Conservation (phyloP, 2,888 invertebrate genomes). For the Colletes collaris region DNA sequence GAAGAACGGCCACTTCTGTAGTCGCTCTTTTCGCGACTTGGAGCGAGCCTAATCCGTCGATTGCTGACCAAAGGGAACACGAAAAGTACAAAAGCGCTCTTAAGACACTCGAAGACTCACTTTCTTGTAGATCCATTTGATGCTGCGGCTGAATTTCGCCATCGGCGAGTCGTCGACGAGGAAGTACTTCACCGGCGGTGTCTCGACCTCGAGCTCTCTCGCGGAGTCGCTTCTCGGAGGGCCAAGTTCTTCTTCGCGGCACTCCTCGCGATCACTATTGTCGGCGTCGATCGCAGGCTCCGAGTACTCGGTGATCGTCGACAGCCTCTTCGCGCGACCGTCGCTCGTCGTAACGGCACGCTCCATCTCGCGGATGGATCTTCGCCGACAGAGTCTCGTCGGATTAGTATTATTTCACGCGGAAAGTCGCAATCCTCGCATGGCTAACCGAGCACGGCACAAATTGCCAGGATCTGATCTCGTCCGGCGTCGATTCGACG, state of each 20-base stretch:
- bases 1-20: no score
- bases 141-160: conserved; percentile 75
- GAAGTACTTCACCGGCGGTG: conserved; percentile 72
- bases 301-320: conserved; percentile 75
- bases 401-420: conserved; percentile 6
- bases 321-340: conserved; percentile 72
- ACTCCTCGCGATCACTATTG: conserved; percentile 37
- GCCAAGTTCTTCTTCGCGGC: no score
- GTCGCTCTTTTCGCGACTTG: no score
- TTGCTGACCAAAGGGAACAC: not conserved
- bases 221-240: not conserved
- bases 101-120: conserved; percentile 66
- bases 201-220: conserved; percentile 32
- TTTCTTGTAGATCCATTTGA: conserved; percentile 79
- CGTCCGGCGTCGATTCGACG: conserved; percentile 9
- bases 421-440: conserved; percentile 6
- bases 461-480: not conserved
- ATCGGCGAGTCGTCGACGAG: conserved; percentile 77
- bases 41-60: not conserved
- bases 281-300: conserved; percentile 67
- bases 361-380: conserved; percentile 27
- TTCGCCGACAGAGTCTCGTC: not conserved
- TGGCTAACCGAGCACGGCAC: conserved; percentile 21
- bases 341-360: conserved; percentile 52
- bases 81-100: conserved; percentile 1